These are phyloP conservation scores for Psococerastis gibbosa DNA, from an alignment of 2,888 invertebrate species.

Conservation along the genomic window DNA sequence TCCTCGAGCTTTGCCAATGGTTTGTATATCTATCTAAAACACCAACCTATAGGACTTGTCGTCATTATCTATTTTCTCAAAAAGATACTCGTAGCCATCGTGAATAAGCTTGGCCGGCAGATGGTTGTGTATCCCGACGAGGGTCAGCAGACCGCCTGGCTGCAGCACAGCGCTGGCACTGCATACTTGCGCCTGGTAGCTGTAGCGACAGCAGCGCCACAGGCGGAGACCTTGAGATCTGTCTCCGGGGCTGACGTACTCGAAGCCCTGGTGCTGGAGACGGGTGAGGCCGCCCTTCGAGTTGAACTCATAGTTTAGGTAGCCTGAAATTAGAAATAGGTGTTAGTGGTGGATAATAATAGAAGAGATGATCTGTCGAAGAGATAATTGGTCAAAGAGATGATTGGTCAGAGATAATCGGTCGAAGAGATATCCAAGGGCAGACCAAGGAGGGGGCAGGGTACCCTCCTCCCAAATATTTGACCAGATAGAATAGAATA, in stretches of 20 bases:
- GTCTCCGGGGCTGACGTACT: constrained; percentile 6
- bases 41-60: too few relatives aligned
- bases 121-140: constrained; percentile 6
- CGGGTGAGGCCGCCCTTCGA: neutral
- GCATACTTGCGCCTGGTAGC: constrained; percentile 5
- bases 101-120: constrained; percentile 6
- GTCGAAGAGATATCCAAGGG: too few relatives aligned
- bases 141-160: neutral
- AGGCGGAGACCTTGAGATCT: neutral
- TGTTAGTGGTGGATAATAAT: neutral
- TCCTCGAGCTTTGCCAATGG: too few relatives aligned
- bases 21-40: too few relatives aligned
- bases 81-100: constrained; percentile 8
- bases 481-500: too few relatives aligned
- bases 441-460: too few relatives aligned
- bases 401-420: too few relatives aligned
- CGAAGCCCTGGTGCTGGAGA: constrained; percentile 2
- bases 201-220: constrained; percentile 4
- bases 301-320: constrained; percentile 2
- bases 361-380: too few relatives aligned
- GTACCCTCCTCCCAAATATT: too few relatives aligned
- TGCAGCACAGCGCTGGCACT: constrained; percentile 6
- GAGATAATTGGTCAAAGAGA: too few relatives aligned
- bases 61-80: constrained; percentile 1
- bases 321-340: constrained; percentile 1